Conservation (phyloP, 2,797 vertebrate species). For the Cottoperca gobio region DNA sequence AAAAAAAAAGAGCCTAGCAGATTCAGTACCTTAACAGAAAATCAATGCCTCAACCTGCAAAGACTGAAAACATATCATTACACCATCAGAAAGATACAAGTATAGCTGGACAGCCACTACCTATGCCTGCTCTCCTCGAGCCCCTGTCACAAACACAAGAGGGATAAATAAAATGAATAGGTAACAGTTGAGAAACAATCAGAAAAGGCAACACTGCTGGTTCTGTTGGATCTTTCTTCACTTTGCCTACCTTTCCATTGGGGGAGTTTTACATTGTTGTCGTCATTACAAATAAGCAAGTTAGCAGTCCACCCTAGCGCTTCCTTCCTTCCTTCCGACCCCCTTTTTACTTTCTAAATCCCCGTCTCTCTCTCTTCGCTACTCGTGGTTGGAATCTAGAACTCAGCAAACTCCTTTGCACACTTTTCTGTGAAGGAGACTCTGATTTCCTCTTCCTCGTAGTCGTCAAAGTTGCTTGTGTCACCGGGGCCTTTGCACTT, state of each 20-base stretch:
- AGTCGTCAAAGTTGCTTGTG: constrained; percentile 97
- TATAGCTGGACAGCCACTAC: constrained; percentile 67
- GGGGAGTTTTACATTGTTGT: constrained; percentile 76
- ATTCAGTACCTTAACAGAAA: constrained; percentile 82
- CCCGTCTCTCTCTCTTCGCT: constrained; percentile 61
- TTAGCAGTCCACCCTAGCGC: constrained; percentile 80
- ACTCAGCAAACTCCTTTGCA: constrained; percentile 95
- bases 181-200: constrained; percentile 84
- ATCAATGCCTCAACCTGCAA: constrained; percentile 75
- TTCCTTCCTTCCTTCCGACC: constrained; percentile 66
- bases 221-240: constrained; percentile 81
- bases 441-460: constrained; percentile 95
- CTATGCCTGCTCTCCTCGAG: constrained; percentile 65
- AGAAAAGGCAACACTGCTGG: constrained; percentile 89
- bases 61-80: constrained; percentile 73
- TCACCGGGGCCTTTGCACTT: constrained; percentile 97
- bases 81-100: constrained; percentile 74
- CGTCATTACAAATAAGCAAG: constrained; percentile 82
- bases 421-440: constrained; percentile 95
- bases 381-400: constrained; percentile 85
- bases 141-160: constrained; percentile 76
- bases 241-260: constrained; percentile 71
- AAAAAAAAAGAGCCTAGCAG: constrained; percentile 59
- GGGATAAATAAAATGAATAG: constrained; percentile 81
- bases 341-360: constrained; percentile 69